Evolutionary conservation across 2,888 invertebrate genomes (phyloP), one percentile per base, ranked within the genome.

Genomic region (Patella depressa): DNA sequence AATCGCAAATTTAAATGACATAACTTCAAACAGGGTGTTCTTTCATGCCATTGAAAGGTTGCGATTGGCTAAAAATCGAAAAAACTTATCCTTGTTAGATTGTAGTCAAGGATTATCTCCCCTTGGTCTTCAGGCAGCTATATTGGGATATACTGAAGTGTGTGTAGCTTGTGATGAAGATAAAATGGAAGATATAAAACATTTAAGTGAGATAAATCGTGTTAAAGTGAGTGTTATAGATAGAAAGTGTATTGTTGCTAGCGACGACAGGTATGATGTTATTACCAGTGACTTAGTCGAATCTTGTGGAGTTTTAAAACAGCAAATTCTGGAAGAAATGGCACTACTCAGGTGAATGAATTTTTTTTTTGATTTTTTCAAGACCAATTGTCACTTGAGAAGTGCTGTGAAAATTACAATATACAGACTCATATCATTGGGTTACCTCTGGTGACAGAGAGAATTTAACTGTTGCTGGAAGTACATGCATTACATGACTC

Each of bases 311-410:
- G 81, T 86, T n/a, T 76, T 89, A 11, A 79, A 83, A 74, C 86
- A 88, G 71, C 85, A 86, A 75, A 83, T 86, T 14, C 74, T 89
- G 19, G 88, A 89, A 81, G 88, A 90, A 76, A 78, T 90, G n/a
- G 87, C 88, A 3, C 76, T 89, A 45, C 80, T 87, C 29, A 87
- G 86, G 90, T 89, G 69, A 77, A 15, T 45, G 45, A 9, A 45
- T 45, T 34, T 34, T 0, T 34, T 34, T 34, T 34, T 34, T 4
- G 4, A 24, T 24, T 34, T 45, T 45, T 45, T 45, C 45, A 45
- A 45, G 3, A 34, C 34, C 34, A 34, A 34, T 34, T 4, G 34
- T 34, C 34, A 34, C 3, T 34, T 34, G 34, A 34, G 34, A 34
- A 34, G 34, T 34, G 34, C 3, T 34, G 34, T 34, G 34, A 34